These are phyloP conservation scores for Mormyrops attenuatus DNA, from an alignment of 2,797 vertebrate genomes.

Conservation along the genomic window DNA sequence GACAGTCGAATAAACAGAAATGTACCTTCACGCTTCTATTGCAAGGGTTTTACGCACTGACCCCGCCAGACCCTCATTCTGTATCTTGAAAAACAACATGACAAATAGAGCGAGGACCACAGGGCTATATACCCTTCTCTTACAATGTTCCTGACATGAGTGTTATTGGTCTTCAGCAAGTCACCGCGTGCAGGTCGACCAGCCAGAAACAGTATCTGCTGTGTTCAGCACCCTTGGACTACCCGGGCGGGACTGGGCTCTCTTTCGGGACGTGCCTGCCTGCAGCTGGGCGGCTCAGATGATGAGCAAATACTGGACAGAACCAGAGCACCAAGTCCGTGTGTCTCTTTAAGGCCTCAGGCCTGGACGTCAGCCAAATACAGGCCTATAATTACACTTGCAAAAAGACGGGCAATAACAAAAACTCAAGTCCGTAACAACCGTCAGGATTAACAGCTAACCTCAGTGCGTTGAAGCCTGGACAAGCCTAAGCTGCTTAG, in stretches of 20 bases:
- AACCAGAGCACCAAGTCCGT: conserved; percentile 40
- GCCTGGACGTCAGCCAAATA: conserved; percentile 44
- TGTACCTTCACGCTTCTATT: conserved; percentile 32
- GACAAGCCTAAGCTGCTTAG: conserved; percentile 23
- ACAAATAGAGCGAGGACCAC: too few relatives aligned
- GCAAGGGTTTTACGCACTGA: background rate
- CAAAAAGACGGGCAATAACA: background rate
- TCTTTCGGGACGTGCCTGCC: background rate
- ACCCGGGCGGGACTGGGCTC: background rate
- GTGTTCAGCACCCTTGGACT: background rate
- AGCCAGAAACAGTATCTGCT: background rate
- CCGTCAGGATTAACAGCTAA: background rate
- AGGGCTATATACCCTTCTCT: background rate
- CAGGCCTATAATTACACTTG: background rate
- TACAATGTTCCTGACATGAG: background rate
- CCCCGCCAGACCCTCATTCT: background rate
- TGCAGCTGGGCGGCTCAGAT: background rate
- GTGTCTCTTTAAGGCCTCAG: conserved; percentile 46
- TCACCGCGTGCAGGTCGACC: background rate
- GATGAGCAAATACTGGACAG: conserved; percentile 7
- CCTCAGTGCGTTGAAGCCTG: conserved; percentile 4
- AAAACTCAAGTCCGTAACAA: background rate
- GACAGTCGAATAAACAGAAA: conserved; percentile 22
- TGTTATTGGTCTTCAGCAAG: background rate
- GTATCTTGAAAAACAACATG: background rate